Conservation (phyloP, 2,797 vertebrate species). For the Holocentrus rufus region DNA sequence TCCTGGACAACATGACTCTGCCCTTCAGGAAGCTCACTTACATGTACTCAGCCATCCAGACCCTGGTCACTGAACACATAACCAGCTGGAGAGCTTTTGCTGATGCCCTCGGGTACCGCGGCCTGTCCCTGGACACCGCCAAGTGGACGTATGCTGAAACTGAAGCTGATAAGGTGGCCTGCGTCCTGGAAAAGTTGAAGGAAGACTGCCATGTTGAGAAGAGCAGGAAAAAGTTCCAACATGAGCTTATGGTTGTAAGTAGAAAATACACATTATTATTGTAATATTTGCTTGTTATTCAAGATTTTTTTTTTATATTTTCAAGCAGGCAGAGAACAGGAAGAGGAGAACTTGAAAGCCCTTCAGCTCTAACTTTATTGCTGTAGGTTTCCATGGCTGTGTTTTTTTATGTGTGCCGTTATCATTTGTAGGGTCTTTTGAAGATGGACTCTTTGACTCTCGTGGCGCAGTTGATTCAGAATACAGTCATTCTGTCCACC, state of each 20-base stretch:
- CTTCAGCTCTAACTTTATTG: neutral
- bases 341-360: neutral
- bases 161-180: constrained; percentile 90
- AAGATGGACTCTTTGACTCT: constrained; percentile 91
- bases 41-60: constrained; percentile 94
- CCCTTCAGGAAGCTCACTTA: constrained; percentile 96
- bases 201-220: constrained; percentile 93
- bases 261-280: neutral
- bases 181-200: constrained; percentile 92
- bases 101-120: constrained; percentile 86
- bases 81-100: constrained; percentile 90
- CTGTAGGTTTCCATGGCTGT: neutral
- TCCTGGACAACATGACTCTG: constrained; percentile 89
- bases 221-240: constrained; percentile 89
- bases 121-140: constrained; percentile 83
- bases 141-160: constrained; percentile 79
- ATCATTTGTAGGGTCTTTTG: constrained; percentile 86
- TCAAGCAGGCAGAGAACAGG: too few relatives aligned
- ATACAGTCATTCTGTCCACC: constrained; percentile 91
- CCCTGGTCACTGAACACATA: constrained; percentile 89
- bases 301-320: neutral
- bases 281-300: neutral
- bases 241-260: constrained; percentile 92
- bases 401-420: constrained; percentile 9
- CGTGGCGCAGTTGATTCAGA: constrained; percentile 89